Conservation (phyloP, 2,888 invertebrate species). For the Heliconius cydno region DNA sequence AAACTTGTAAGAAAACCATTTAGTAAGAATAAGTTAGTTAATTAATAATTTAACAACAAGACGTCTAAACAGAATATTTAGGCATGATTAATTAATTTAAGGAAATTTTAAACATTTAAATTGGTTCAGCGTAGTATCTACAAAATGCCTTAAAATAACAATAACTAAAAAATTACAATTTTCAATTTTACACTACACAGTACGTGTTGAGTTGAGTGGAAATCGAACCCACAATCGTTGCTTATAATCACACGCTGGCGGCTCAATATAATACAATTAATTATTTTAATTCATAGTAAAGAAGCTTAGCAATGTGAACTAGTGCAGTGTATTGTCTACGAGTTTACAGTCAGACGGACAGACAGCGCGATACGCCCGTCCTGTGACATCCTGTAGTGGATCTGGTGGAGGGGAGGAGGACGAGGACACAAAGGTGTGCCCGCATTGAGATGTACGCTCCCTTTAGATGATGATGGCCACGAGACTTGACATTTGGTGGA, state of each 20-base stretch:
- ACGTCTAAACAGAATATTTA: slow-evolving; percentile 13
- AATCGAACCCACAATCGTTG: too few relatives aligned
- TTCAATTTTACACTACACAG: too few relatives aligned
- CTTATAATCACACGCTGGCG: too few relatives aligned
- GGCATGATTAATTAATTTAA: neutral
- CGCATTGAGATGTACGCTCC: too few relatives aligned
- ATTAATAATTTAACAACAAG: slow-evolving; percentile 25
- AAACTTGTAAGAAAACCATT: neutral
- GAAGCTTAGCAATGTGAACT: too few relatives aligned
- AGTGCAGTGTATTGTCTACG: neutral
- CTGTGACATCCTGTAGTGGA: neutral
- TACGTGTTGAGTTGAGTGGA: too few relatives aligned
- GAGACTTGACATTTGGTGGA: too few relatives aligned
- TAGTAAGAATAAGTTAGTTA: slow-evolving; percentile 16
- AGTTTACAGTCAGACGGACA: neutral
- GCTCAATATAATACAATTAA: neutral
- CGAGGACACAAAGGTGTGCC: neutral
- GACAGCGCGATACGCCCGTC: slow-evolving; percentile 2
- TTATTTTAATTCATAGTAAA: neutral
- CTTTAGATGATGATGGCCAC: too few relatives aligned
- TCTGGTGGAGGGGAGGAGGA: neutral
- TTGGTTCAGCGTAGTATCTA: neutral
- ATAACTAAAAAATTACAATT: too few relatives aligned
- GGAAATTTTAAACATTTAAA: neutral
- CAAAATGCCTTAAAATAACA: too few relatives aligned